Evolutionary conservation across 2,888 invertebrate species (phyloP).

Genomic region (Gastrophysa polygoni): DNA sequence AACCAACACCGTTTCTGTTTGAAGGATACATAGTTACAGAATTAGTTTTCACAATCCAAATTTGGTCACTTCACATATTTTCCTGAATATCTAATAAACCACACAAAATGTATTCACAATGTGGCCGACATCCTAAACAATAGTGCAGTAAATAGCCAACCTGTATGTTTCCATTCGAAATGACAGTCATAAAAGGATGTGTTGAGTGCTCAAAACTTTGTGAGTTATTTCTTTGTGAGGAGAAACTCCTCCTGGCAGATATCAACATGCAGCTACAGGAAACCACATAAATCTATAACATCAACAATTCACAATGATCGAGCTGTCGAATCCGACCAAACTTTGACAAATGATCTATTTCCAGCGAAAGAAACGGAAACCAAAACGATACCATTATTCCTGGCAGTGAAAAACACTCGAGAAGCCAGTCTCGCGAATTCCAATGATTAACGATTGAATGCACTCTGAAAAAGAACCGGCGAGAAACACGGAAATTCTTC

Average conservation of each 20-base stretch:
- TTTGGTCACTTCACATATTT: no score
- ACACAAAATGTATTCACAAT: no score
- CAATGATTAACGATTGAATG: constrained; percentile 60
- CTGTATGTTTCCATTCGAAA: no score
- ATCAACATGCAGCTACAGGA: neutral
- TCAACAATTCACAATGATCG: constrained; percentile 20
- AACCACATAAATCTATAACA: neutral
- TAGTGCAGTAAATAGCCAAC: no score
- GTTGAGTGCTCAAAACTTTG: no score
- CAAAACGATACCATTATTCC: constrained; percentile 44
- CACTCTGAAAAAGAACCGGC: constrained; percentile 54
- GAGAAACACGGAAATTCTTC: constrained; percentile 28
- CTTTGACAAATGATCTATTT: constrained; percentile 35
- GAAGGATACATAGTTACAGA: no score
- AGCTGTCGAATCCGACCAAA: constrained; percentile 17
- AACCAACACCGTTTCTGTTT: no score
- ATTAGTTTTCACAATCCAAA: no score
- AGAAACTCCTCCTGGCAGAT: neutral
- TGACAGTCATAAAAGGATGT: no score
- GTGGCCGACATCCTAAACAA: no score
- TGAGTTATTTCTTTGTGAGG: neutral
- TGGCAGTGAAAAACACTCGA: constrained; percentile 44
- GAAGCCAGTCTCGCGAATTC: constrained; percentile 52
- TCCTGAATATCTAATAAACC: no score
- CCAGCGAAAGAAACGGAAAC: constrained; percentile 38